Evolutionary conservation across 1,140 invertebrate genomes (phyloP).

Genomic region (Plodia interpunctella): DNA sequence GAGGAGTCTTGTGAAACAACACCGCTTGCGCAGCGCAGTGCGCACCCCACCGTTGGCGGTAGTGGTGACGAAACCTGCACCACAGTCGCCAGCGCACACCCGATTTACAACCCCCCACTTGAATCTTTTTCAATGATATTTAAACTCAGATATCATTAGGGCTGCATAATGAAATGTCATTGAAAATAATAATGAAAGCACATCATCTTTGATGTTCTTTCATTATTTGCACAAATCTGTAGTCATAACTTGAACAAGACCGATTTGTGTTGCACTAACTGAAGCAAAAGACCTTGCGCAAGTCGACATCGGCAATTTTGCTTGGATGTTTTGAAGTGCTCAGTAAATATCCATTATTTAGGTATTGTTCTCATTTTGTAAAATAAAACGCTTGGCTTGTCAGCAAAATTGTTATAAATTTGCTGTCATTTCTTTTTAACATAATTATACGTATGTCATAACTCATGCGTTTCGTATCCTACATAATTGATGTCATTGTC

Average conservation of each 20-base stretch:
- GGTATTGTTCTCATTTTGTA: constrained; percentile 9
- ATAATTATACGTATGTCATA: no score
- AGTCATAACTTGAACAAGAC: no score
- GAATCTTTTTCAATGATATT: constrained; percentile 13
- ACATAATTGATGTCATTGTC: neutral
- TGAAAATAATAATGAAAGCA: no score
- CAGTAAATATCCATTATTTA: constrained; percentile 25
- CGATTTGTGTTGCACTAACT: no score
- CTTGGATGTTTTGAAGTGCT: constrained; percentile 7
- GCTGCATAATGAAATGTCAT: neutral
- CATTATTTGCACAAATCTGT: neutral
- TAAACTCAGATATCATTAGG: constrained; percentile 11
- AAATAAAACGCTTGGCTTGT: constrained; percentile 4
- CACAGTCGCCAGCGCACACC: constrained; percentile 52
- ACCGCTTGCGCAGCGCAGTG: constrained; percentile 68
- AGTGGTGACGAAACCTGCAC: constrained; percentile 57
- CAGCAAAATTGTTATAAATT: constrained; percentile 12
- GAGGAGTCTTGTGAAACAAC: constrained; percentile 71
- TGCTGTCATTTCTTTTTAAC: neutral
- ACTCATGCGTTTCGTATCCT: no score
- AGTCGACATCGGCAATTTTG: neutral
- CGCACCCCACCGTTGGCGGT: constrained; percentile 56
- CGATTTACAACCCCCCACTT: constrained; percentile 38
- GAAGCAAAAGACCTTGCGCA: no score
- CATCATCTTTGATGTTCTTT: no score